Base-by-base conservation (phyloP, 2,888 invertebrate genomes). In the Trachelus iudaicus region DNA sequence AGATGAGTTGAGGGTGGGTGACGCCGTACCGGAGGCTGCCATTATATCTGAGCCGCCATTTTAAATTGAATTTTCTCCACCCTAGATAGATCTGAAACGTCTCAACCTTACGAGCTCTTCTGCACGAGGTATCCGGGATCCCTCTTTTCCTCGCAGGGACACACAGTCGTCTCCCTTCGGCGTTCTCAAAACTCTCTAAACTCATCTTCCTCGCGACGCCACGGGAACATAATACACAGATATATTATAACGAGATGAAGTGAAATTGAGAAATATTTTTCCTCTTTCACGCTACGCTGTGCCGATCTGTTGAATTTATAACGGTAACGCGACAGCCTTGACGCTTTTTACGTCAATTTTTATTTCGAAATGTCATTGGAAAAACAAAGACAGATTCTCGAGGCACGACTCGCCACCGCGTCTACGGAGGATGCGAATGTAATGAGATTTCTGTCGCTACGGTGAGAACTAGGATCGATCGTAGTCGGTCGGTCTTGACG, bases 1-100 rank as follows among this genome's bases (percentile, higher is more conserved):
- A 89, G 90, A 89, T 88, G 88, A 88, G 89, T 87, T 86, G 87
- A n/a, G 88, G 87, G 86, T 85, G 88, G 86, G 88, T 86, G 89
- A 89, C 88, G 89, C 89, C 88, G 89, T 90, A 90, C 90, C 90
- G 88, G 90, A 89, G 90, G 89, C 90, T 90, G 89, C 90, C 90
- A 90, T 90, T 90, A 90, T 90, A 90, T 91, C 90, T 90, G 89
- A 90, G 90, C 90, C 90, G 90, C 90, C 91, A 90, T 90, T 90
- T 91, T 90, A 90, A 90, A 90, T 91, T 89, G 88, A 90, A 90
- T 91, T 90, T 90, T 91, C 89, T 90, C 89, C 89, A 89, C 90
- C 90, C 90, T 89, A 89, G 89, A 89, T 90, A 90, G 90, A 89
- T 90, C 90, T 88, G 89, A 90, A 89, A 89, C 89, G 87, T 90